Base-by-base conservation (phyloP, 2,113 vertebrate species). In the Cacatua alba region DNA sequence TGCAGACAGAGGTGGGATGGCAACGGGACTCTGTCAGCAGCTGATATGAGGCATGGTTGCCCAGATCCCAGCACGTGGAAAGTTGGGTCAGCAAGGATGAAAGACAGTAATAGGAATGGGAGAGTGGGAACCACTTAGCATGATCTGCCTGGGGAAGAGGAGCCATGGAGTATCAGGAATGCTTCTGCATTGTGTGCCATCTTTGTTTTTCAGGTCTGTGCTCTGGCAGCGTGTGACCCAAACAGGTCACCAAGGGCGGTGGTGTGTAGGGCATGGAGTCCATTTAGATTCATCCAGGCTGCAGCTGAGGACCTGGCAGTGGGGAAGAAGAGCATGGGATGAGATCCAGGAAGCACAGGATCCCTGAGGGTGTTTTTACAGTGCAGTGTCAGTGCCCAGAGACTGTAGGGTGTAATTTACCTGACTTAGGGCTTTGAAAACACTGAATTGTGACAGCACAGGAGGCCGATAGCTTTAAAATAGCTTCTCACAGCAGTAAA, bases 1-100 rank as follows among this genome's bases (percentile, higher is more conserved):
- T 37, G 19, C 10, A 43, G 24, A 13, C 12, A 5, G 70, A 60
- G n/a, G n/a, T 57, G 53, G 9, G 59, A 13, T 1, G 1, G 52
- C 57, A 79, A 26, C 0, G 0, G 53, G 44, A 55, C 13, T 0
- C 0, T 43, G 63, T 39, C 59, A 51, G 31, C 39, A 39, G 33
- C 69, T 31, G 60, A 17, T 26, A 6, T 12, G 49, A 62, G 60
- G 19, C 19, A 1, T 39, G 28, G 3, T 41, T 55, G 46, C 39
- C n/a, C 0, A 1, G 16, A 35, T 71, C 18, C 48, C 0, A 0
- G 19, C 11, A 16, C 1, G 1, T 6, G 2, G 0, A n/a, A 80
- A 43, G 13, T 10, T 70, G 63, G 6, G 31, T 63, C 18, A 15
- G 26, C 28, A 21, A 0, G 7, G 29, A 7, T 51, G 20, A 26